These are phyloP conservation scores for Glaucidium brasilianum DNA, from an alignment of 2,113 vertebrate genomes.

Conservation along the genomic window DNA sequence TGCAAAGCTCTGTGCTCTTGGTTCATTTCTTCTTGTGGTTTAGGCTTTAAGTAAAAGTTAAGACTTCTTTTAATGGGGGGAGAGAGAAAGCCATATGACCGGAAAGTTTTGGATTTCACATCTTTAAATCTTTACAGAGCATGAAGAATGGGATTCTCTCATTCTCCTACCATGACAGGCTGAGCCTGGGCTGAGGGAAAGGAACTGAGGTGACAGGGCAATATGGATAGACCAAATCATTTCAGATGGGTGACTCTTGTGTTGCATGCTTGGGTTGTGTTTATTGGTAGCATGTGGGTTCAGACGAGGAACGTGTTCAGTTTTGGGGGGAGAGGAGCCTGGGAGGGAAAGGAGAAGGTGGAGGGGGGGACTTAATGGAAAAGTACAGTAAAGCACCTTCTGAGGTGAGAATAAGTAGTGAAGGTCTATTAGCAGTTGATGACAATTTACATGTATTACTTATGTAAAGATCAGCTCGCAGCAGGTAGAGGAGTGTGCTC, in stretches of 20 bases:
- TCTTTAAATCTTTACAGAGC: conserved; percentile 47
- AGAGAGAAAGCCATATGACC: background rate
- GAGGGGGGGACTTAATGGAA: conserved; percentile 18
- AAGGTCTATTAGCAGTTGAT: conserved; percentile 32
- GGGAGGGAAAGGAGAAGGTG: background rate
- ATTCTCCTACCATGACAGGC: background rate
- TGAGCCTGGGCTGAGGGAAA: background rate
- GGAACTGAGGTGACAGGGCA: background rate
- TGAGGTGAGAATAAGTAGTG: background rate
- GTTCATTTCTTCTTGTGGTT: conserved; percentile 33
- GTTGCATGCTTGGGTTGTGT: background rate
- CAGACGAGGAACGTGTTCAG: background rate
- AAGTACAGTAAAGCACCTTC: conserved; percentile 26
- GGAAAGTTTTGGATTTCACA: conserved; percentile 38
- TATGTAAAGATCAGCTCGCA: conserved; percentile 21
- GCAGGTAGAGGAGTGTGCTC: conserved; percentile 13
- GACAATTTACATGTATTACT: conserved; percentile 34
- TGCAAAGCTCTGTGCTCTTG: background rate
- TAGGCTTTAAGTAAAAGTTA: conserved; percentile 1
- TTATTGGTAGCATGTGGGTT: background rate
- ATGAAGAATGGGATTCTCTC: conserved; percentile 13
- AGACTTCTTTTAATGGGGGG: background rate
- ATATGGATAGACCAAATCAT: background rate
- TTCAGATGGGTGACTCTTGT: background rate
- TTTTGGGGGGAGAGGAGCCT: background rate